Percentiles rank a stretch among this genome's conserved stretches.
phyloP scores from a whole-genome alignment of 2,888 invertebrate genomes.

The Erynnis tages region DNA sequence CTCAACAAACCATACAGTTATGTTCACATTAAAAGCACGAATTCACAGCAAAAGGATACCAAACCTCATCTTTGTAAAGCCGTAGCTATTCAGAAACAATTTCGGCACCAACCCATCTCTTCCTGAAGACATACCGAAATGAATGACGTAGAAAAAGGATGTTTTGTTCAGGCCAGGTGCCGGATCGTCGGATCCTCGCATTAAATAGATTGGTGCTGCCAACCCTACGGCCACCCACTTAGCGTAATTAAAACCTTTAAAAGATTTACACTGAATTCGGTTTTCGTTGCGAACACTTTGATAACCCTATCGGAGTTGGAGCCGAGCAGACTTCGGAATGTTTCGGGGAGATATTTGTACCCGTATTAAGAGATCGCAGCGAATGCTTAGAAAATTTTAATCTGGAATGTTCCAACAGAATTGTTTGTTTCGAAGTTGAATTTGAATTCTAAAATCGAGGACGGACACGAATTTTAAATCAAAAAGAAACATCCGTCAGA shows the following conservation, averaged over 20 bases:
- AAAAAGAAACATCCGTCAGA: too few species aligned
- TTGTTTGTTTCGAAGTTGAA: background rate
- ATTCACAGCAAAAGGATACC: too few species aligned
- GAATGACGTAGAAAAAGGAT: conserved; percentile 49
- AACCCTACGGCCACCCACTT: conserved; percentile 54
- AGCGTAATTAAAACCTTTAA: conserved; percentile 74
- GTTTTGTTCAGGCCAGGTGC: conserved; percentile 38
- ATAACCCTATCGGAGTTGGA: conserved; percentile 29
- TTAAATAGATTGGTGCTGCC: conserved; percentile 69
- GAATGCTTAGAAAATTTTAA: conserved; percentile 15
- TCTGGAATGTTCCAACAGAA: background rate
- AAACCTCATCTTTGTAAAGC: too few species aligned
- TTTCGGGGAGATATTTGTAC: conserved; percentile 18
- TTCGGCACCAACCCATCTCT: conserved; percentile 23
- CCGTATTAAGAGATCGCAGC: background rate
- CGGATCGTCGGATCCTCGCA: conserved; percentile 41
- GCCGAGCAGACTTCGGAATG: conserved; percentile 1
- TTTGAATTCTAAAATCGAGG: background rate
- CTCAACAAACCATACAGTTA: too few species aligned
- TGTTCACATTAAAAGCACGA: too few species aligned
- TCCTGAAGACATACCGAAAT: conserved; percentile 42
- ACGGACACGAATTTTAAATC: too few species aligned
- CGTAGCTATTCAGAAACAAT: conserved; percentile 9
- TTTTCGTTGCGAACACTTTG: conserved; percentile 32
- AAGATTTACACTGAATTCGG: conserved; percentile 58